These are phyloP conservation scores for Hylomyscus alleni DNA, from an alignment of 2,797 vertebrate genomes.

Conservation along the genomic window DNA sequence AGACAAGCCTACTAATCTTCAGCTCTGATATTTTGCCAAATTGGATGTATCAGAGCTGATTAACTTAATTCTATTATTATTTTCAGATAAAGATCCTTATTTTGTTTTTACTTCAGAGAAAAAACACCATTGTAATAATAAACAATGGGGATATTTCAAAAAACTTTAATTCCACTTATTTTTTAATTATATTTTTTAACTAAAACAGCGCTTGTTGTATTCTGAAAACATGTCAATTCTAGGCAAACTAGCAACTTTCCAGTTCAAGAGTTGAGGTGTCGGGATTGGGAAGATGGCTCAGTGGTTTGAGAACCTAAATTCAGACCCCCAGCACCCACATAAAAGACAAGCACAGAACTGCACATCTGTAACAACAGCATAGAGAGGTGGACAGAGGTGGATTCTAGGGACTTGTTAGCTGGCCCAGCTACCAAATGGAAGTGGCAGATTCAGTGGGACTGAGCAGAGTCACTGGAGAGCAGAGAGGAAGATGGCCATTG, in stretches of 20 bases:
- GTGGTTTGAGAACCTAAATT: neutral
- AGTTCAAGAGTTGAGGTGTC: neutral
- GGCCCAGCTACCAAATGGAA: neutral
- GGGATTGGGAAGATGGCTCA: neutral
- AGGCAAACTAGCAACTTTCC: conserved; percentile 12
- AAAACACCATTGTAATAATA: conserved; percentile 37
- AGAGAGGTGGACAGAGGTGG: neutral
- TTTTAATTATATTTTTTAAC: neutral
- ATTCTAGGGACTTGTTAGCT: neutral
- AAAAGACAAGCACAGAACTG: neutral
- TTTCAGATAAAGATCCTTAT: conserved; percentile 12
- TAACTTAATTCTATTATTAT: conserved; percentile 59
- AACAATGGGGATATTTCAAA: conserved; percentile 27
- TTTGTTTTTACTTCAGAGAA: conserved; percentile 18
- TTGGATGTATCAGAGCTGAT: neutral
- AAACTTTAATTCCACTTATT: conserved; percentile 1
- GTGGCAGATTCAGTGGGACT: neutral
- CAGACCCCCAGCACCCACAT: neutral
- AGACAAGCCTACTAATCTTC: neutral
- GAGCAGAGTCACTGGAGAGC: neutral
- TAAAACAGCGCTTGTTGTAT: neutral
- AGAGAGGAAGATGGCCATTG: neutral
- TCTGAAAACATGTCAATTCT: neutral
- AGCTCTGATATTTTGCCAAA: neutral
- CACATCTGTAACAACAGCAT: neutral